Conservation (phyloP, 35 echinoderm and acorn worm genomes). For the Nesometra sesokonis region DNA sequence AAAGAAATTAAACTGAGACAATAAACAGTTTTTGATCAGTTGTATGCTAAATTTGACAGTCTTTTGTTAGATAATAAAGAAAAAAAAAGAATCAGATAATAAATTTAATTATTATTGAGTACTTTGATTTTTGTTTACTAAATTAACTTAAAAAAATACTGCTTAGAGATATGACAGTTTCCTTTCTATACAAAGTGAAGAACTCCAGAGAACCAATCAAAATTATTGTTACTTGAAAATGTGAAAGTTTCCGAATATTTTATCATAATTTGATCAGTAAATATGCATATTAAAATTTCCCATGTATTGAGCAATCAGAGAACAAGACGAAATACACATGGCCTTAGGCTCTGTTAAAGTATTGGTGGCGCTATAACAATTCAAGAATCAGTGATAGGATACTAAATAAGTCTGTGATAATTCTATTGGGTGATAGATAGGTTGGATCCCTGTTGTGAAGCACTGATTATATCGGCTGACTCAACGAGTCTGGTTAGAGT, state of each 20-base stretch:
- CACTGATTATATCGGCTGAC: not conserved
- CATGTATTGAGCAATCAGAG: not conserved
- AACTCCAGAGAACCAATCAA: not conserved
- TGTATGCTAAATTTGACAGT: too few species aligned
- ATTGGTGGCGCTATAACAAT: not conserved
- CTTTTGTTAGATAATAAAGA: too few species aligned
- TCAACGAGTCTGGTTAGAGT: not conserved
- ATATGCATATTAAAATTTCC: slow-evolving; percentile 1
- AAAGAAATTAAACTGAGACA: too few species aligned
- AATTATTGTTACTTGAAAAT: not conserved
- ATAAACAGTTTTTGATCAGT: too few species aligned
- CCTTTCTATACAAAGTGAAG: not conserved
- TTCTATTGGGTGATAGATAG: not conserved
- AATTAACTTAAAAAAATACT: too few species aligned
- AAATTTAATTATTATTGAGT: too few species aligned
- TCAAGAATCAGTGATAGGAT: too few species aligned
- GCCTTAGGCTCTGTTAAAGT: not conserved
- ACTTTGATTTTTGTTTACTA: too few species aligned
- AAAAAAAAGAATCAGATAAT: too few species aligned
- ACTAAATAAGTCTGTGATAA: not conserved
- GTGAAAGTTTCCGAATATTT: not conserved
- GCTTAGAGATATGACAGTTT: not conserved
- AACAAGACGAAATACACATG: not conserved
- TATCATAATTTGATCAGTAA: not conserved
- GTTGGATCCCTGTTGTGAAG: not conserved